Evolutionary conservation across 1,140 invertebrate species (phyloP).

Genomic region (Drosophila varians): DNA sequence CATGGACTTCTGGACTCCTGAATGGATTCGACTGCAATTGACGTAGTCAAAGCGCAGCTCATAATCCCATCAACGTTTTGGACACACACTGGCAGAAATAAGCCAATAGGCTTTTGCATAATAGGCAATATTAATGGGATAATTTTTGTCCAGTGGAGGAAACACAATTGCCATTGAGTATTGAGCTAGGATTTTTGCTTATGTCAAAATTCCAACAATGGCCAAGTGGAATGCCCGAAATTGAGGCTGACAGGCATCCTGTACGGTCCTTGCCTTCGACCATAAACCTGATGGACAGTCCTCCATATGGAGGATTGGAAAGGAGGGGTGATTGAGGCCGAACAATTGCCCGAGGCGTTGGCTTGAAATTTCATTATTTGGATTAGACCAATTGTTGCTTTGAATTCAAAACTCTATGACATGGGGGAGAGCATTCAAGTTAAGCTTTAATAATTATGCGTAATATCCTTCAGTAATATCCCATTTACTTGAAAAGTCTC

Average conservation of each 20-base stretch:
- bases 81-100: background rate
- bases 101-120: no score
- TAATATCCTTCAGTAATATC: no score
- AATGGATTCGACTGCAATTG: conserved; percentile 59
- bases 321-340: conserved; percentile 22
- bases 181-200: conserved; percentile 72
- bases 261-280: conserved; percentile 11
- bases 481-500: no score
- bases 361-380: conserved; percentile 64
- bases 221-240: conserved; percentile 70
- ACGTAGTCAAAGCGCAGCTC: conserved; percentile 69
- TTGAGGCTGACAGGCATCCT: conserved; percentile 67
- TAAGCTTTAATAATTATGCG: background rate
- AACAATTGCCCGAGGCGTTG: conserved; percentile 21
- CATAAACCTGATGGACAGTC: conserved; percentile 27
- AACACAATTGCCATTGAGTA: conserved; percentile 13
- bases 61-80: conserved; percentile 46
- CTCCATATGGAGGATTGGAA: background rate
- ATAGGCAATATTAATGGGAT: no score
- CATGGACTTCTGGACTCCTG: conserved; percentile 13
- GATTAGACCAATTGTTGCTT: conserved; percentile 66
- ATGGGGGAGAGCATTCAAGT: background rate
- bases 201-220: conserved; percentile 76
- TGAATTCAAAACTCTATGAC: conserved; percentile 1
- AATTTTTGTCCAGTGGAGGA: background rate